Evolutionary conservation across 2,888 invertebrate genomes (phyloP).

Genomic region (Cryptus viduatorius): DNA sequence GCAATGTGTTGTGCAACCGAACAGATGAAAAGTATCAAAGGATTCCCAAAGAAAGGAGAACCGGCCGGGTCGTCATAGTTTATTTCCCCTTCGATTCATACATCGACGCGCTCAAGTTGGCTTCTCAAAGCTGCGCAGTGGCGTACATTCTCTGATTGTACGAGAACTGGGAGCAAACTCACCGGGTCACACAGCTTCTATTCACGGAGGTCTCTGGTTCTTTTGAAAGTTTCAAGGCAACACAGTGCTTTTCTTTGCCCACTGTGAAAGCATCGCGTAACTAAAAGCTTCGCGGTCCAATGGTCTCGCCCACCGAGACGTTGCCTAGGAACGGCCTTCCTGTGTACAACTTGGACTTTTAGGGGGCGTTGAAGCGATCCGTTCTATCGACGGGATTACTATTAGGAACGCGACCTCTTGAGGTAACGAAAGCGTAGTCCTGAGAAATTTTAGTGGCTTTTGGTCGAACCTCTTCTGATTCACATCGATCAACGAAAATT

Average conservation of each 20-base stretch:
- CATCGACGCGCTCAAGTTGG: slow-evolving; percentile 18
- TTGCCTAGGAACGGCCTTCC: slow-evolving; percentile 1
- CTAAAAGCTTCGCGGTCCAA: slow-evolving; percentile 34
- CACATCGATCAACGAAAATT: not conserved
- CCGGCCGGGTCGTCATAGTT: slow-evolving; percentile 15
- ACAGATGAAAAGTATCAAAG: slow-evolving; percentile 9
- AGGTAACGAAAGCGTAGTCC: not conserved
- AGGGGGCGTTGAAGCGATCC: slow-evolving; percentile 1
- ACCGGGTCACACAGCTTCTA: slow-evolving; percentile 23
- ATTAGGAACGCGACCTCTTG: slow-evolving; percentile 6
- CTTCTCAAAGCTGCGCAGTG: slow-evolving; percentile 21
- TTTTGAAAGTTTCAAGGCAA: slow-evolving; percentile 17
- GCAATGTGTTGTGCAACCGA: not conserved
- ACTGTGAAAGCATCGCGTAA: slow-evolving; percentile 18
- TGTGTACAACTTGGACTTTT: slow-evolving; percentile 14
- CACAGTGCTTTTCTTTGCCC: slow-evolving; percentile 34
- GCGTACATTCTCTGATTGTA: slow-evolving; percentile 30
- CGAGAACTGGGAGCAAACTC: slow-evolving; percentile 18
- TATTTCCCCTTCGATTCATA: slow-evolving; percentile 32
- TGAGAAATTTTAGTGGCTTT: not conserved
- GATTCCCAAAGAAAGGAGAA: slow-evolving; percentile 4
- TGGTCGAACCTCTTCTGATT: not conserved
- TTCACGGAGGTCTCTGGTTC: not conserved
- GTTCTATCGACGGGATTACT: slow-evolving; percentile 37
- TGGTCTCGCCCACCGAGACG: slow-evolving; percentile 21